phyloP scores from a whole-genome alignment of 92 coral and sea anemone genomes.

The Phenganax stokvisi region DNA sequence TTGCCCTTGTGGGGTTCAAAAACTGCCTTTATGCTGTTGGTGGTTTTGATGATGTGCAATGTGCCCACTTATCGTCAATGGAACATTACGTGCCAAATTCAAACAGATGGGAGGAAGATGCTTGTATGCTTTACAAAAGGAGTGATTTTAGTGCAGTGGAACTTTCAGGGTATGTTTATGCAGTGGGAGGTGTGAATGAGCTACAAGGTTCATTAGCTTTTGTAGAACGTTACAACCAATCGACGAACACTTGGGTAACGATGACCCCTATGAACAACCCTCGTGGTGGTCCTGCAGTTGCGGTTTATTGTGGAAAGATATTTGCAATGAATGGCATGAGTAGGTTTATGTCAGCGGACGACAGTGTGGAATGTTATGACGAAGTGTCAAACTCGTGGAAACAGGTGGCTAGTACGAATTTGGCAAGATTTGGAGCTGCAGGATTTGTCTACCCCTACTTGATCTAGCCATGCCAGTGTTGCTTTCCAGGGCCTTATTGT shows the following conservation, averaged over 20 bases:
- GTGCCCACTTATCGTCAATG: constrained; percentile 72
- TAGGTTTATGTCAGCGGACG: constrained; percentile 92
- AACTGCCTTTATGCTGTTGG: constrained; percentile 83
- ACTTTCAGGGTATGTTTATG: constrained; percentile 78
- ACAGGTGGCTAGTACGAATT: constrained; percentile 66
- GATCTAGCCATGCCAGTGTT: constrained; percentile 9
- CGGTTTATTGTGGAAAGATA: constrained; percentile 91
- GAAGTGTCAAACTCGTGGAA: constrained; percentile 81
- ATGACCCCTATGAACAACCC: constrained; percentile 83
- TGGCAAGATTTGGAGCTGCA: constrained; percentile 95
- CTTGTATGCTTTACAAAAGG: constrained; percentile 73
- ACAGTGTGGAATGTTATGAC: constrained; percentile 83
- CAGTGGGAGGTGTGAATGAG: constrained; percentile 97
- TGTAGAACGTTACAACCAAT: constrained; percentile 86
- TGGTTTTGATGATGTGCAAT: constrained; percentile 79
- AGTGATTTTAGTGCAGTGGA: constrained; percentile 89
- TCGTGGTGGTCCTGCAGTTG: constrained; percentile 84
- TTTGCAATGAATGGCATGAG: constrained; percentile 98
- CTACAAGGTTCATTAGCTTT: constrained; percentile 80
- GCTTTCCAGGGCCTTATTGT: too few species aligned
- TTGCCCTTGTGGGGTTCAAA: constrained; percentile 72
- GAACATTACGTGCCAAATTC: constrained; percentile 68
- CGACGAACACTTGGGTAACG: constrained; percentile 64
- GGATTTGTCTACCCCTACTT: constrained; percentile 66
- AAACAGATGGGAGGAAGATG: constrained; percentile 72